phyloP scores from a whole-genome alignment of 1,140 invertebrate species.

The Danaus plexippus region DNA sequence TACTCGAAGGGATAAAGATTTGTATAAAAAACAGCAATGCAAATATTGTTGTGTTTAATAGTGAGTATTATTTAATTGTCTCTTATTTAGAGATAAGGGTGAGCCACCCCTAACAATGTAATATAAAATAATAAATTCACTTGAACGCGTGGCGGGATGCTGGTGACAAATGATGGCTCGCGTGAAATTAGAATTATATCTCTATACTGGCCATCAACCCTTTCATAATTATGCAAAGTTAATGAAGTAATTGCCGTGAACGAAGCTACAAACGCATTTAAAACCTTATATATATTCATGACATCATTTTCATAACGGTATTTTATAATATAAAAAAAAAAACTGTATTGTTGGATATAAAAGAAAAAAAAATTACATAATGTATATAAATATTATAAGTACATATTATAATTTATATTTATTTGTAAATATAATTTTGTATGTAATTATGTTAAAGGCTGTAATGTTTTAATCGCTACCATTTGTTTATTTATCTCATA shows the following conservation, averaged over 20 bases:
- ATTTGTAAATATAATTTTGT: too few species aligned
- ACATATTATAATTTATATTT: too few species aligned
- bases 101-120: slow-evolving; percentile 47
- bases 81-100: slow-evolving; percentile 51
- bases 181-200: slow-evolving; percentile 69
- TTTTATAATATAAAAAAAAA: too few species aligned
- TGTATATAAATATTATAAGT: too few species aligned
- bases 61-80: slow-evolving; percentile 51
- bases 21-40: too few species aligned
- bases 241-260: slow-evolving; percentile 39
- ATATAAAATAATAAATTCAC: slow-evolving; percentile 63
- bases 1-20: too few species aligned
- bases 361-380: too few species aligned
- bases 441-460: too few species aligned
- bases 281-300: background rate
- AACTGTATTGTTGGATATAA: too few species aligned
- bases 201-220: slow-evolving; percentile 50
- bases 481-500: too few species aligned
- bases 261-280: slow-evolving; percentile 2
- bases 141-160: slow-evolving; percentile 63
- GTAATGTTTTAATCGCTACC: too few species aligned
- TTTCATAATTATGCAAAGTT: slow-evolving; percentile 62
- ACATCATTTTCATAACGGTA: too few species aligned
- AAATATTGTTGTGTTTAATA: slow-evolving; percentile 1
- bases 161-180: slow-evolving; percentile 63